phyloP scores from a whole-genome alignment of 1,140 invertebrate species.

The Drosophila repleta region DNA sequence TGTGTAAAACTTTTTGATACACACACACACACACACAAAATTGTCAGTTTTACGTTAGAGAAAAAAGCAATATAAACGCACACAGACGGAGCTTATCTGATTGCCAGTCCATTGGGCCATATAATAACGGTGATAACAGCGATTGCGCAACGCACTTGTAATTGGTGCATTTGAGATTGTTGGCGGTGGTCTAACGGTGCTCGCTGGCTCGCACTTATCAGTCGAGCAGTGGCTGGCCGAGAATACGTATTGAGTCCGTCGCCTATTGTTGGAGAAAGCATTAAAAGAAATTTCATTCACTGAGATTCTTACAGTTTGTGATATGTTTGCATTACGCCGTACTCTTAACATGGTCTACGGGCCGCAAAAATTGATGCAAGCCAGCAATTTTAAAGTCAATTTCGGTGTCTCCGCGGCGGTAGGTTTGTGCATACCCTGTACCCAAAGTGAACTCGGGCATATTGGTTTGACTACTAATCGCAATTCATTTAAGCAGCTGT shows the following conservation, averaged over 20 bases:
- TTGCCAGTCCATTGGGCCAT: slow-evolving; percentile 12
- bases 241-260: slow-evolving; percentile 12
- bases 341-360: slow-evolving; percentile 45
- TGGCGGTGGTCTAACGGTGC: slow-evolving; percentile 37
- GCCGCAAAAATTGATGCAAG: slow-evolving; percentile 28
- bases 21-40: neutral
- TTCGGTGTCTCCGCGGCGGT: slow-evolving; percentile 61
- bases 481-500: too few species aligned
- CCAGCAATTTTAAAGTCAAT: slow-evolving; percentile 50
- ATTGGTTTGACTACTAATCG: neutral
- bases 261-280: neutral
- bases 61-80: slow-evolving; percentile 18
- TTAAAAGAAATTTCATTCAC: slow-evolving; percentile 39
- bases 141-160: slow-evolving; percentile 63
- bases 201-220: slow-evolving; percentile 52
- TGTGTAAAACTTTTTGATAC: slow-evolving; percentile 22
- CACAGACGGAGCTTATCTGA: slow-evolving; percentile 52
- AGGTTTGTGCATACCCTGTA: slow-evolving; percentile 35
- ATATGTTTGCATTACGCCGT: slow-evolving; percentile 67
- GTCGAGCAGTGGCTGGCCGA: slow-evolving; percentile 24
- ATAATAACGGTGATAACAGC: slow-evolving; percentile 52
- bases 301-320: slow-evolving; percentile 22
- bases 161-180: slow-evolving; percentile 29
- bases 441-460: neutral
- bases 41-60: slow-evolving; percentile 15